phyloP scores from a whole-genome alignment of 2,113 vertebrate species.

The Cololabis saira region DNA sequence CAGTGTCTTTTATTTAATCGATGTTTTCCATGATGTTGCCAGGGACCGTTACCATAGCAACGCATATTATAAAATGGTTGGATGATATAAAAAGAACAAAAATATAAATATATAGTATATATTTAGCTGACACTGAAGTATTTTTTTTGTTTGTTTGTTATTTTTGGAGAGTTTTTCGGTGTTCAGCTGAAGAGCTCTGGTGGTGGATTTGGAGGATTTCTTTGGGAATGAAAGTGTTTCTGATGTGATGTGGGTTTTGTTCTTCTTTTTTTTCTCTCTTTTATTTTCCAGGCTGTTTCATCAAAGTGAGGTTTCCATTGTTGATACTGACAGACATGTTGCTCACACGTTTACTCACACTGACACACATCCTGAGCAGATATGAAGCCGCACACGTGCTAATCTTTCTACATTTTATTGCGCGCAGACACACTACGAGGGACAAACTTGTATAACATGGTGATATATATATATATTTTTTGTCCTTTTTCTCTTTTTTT shows the following conservation, averaged over 20 bases:
- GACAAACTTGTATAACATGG: slow-evolving; percentile 69
- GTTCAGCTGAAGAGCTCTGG: slow-evolving; percentile 52
- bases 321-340: slow-evolving; percentile 60
- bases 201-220: slow-evolving; percentile 65
- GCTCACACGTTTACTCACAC: slow-evolving; percentile 56
- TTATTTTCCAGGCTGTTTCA: neutral
- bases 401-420: slow-evolving; percentile 23
- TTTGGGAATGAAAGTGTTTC: slow-evolving; percentile 57
- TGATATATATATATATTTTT: slow-evolving; percentile 79
- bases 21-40: slow-evolving; percentile 67
- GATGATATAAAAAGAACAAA: slow-evolving; percentile 63
- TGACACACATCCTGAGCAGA: slow-evolving; percentile 12
- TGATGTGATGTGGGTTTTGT: slow-evolving; percentile 43
- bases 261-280: slow-evolving; percentile 11
- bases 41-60: slow-evolving; percentile 63
- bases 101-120: slow-evolving; percentile 79
- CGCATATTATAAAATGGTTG: slow-evolving; percentile 57
- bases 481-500: slow-evolving; percentile 59
- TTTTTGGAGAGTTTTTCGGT: slow-evolving; percentile 54
- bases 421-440: neutral
- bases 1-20: slow-evolving; percentile 66
- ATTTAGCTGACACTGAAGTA: slow-evolving; percentile 74
- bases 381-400: slow-evolving; percentile 24
- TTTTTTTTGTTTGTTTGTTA: slow-evolving; percentile 23
- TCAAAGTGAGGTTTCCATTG: slow-evolving; percentile 27